These are phyloP conservation scores for Ischnura elegans DNA, from an alignment of 2,888 invertebrate species.

Conservation along the genomic window DNA sequence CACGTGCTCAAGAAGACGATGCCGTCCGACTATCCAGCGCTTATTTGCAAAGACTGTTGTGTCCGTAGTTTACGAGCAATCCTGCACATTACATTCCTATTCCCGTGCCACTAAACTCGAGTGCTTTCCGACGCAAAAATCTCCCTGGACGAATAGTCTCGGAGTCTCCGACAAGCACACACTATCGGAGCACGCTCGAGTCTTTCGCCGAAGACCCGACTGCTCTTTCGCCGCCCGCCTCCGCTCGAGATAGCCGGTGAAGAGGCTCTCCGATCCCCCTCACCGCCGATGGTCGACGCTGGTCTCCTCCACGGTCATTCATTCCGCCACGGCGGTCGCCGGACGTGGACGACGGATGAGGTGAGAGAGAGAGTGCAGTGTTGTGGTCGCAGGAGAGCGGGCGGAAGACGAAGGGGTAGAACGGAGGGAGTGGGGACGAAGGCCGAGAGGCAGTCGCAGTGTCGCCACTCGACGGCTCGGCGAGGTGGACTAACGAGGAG, in stretches of 20 bases:
- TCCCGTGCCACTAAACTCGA: neutral
- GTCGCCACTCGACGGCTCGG: conserved; percentile 32
- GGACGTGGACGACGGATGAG: conserved; percentile 2
- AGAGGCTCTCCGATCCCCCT: neutral
- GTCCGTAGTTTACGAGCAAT: neutral
- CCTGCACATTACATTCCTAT: neutral
- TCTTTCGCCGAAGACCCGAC: neutral
- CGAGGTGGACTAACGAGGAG: neutral
- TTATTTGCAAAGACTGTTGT: conserved; percentile 3
- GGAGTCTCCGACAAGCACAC: neutral
- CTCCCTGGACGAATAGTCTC: neutral
- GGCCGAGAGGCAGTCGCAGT: conserved; percentile 37
- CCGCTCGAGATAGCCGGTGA: neutral
- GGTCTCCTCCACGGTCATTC: conserved; percentile 41
- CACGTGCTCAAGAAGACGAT: conserved; percentile 56
- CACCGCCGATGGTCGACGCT: conserved; percentile 43
- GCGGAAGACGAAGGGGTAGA: neutral
- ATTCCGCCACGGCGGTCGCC: neutral
- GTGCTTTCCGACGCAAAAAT: neutral
- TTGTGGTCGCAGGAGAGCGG: neutral
- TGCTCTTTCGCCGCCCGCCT: neutral
- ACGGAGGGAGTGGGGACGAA: conserved; percentile 28
- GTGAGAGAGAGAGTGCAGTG: neutral
- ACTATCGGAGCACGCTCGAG: neutral
- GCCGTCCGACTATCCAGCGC: neutral